Conservation (phyloP, 2,888 invertebrate genomes). For the Cheilosia impressa region DNA sequence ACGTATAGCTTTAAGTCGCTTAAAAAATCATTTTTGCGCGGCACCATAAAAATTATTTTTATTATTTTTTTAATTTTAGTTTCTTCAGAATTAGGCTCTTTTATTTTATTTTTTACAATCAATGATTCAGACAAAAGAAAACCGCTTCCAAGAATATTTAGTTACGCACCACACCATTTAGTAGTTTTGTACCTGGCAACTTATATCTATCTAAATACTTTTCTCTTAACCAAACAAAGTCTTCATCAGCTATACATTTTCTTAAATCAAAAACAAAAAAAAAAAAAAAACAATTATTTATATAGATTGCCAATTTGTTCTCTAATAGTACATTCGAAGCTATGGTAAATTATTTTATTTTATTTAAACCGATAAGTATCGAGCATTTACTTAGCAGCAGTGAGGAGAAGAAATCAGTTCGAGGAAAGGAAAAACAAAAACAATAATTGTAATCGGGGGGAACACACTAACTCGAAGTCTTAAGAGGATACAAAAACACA, state of each 20-base stretch:
- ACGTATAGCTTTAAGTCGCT: constrained; percentile 74
- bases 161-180: constrained; percentile 33
- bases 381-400: constrained; percentile 62
- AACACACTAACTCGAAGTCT: constrained; percentile 23
- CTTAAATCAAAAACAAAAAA: constrained; percentile 2
- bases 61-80: constrained; percentile 14
- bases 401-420: neutral
- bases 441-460: neutral
- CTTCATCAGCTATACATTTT: constrained; percentile 43
- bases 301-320: constrained; percentile 52
- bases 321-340: neutral
- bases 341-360: constrained; percentile 47
- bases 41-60: constrained; percentile 45
- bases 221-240: constrained; percentile 14
- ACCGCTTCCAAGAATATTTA: constrained; percentile 34
- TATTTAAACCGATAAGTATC: constrained; percentile 47
- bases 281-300: constrained; percentile 11
- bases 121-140: constrained; percentile 9
- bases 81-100: constrained; percentile 8
- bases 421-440: neutral
- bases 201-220: constrained; percentile 34
- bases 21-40: constrained; percentile 55
- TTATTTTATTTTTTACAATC: no score
- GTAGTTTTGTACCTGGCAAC: constrained; percentile 69
- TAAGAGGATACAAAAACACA: constrained; percentile 9